These are phyloP conservation scores for Tricholaema leucomelas DNA, from an alignment of 2,113 vertebrate species.

Conservation along the genomic window DNA sequence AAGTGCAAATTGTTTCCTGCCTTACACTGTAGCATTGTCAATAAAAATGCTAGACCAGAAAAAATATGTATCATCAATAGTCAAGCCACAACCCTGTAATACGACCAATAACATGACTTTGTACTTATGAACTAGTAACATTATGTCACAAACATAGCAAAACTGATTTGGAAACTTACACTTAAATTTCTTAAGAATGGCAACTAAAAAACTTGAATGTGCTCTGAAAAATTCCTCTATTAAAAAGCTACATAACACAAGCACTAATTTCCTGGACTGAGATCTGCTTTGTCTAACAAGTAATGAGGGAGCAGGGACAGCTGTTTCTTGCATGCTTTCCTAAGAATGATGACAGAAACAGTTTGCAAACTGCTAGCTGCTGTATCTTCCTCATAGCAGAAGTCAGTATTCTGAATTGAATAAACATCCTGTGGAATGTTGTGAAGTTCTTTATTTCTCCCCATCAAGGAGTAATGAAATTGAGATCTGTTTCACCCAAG, in stretches of 20 bases:
- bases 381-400: neutral
- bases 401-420: neutral
- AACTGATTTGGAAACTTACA: neutral
- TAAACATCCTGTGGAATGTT: neutral
- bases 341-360: neutral
- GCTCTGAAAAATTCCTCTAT: neutral
- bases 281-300: neutral
- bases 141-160: neutral
- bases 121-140: neutral
- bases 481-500: neutral
- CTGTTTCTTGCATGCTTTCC: neutral
- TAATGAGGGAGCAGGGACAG: neutral
- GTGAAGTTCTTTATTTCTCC: neutral
- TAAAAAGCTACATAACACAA: accelerated
- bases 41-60: neutral
- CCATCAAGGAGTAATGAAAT: neutral
- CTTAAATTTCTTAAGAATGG: neutral
- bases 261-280: neutral
- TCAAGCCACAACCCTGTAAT: neutral
- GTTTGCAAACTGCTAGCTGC: neutral
- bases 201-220: neutral
- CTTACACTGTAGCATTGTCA: neutral
- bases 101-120: neutral
- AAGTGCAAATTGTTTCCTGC: neutral
- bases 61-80: neutral